Conservation (phyloP, 2,113 vertebrate genomes). For the Mesoclemmys tuberculata region DNA sequence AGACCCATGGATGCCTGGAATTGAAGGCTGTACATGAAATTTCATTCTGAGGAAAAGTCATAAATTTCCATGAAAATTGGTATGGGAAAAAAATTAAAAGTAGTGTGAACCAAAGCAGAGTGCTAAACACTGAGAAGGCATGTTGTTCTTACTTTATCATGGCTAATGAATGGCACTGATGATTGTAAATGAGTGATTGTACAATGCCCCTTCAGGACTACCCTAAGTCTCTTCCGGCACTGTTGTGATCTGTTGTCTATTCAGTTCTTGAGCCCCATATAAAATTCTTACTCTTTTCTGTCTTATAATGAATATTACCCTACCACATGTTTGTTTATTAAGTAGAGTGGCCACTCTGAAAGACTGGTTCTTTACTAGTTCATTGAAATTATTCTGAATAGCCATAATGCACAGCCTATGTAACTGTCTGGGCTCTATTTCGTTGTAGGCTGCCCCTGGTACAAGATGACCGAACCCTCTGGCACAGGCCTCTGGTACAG, state of each 20-base stretch:
- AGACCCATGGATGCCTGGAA: no score
- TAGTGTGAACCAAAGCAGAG: neutral
- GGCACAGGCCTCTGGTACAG: neutral
- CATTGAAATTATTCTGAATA: neutral
- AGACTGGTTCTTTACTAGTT: neutral
- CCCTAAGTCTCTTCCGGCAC: neutral
- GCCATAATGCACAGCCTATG: neutral
- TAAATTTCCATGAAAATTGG: no score
- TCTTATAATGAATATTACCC: neutral
- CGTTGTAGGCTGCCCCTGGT: neutral
- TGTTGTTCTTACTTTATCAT: neutral
- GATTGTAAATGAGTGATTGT: neutral
- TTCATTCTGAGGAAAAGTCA: no score
- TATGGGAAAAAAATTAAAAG: neutral
- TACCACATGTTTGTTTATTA: neutral
- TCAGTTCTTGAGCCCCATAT: neutral
- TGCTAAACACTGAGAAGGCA: neutral
- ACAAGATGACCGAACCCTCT: neutral
- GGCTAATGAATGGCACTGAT: neutral
- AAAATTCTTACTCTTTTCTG: neutral
- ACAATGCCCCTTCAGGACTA: neutral
- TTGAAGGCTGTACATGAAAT: no score
- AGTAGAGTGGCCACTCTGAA: neutral
- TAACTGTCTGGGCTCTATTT: neutral
- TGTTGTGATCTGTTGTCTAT: neutral